Evolutionary conservation across 2,797 vertebrate genomes (phyloP), one percentile per base, ranked within the genome.

Genomic region (Podargus strigoides): DNA sequence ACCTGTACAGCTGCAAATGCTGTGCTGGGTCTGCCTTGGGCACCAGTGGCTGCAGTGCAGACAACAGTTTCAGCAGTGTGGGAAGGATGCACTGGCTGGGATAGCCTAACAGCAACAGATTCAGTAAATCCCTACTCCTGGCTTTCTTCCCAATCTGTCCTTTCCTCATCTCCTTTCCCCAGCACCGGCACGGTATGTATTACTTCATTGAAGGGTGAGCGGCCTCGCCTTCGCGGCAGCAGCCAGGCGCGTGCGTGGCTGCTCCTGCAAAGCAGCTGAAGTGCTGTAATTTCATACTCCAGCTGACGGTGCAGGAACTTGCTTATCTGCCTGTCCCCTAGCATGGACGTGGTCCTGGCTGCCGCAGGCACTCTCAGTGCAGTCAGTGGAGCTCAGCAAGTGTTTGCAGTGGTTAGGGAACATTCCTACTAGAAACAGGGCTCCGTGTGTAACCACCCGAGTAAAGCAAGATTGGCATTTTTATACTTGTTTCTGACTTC

Each of bases 241-340:
- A 7, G 4, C 72, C 19, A 3, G 44, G 52, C 8, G 2, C 3
- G 10, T 8, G 2, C 37, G 1, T 0, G 7, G 14, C 7, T 0
- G 4, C 62, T 70, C 39, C 56, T 7, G 32, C 93, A 5, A 23
- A 60, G 93, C 94, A 96, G 96, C 90, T 78, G 91, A 39, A 23
- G 83, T 14, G 90, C 94, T 96, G 95, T 94, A 95, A 96, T 96
- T 96, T 93, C 95, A 94, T 11, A 94, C 94, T 55, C 53, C 87
- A 81, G 95, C 93, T 96, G 96, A 92, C 89, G 0, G 79, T 62
- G 93, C 85, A 85, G 73, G 53, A 75, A 36, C 94, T 58, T 9
- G 34, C 44, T 42, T 41, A 7, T 16, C 76, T 23, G 76, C 91
- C 50, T 2, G 44, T 85, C 17, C 92, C 64, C 28, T 0, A 28